A percentile compares a stretch with the other conserved stretches of the same genome.
Conservation (phyloP, 2,113 vertebrate genomes). For the Macquaria ambigua region DNA sequence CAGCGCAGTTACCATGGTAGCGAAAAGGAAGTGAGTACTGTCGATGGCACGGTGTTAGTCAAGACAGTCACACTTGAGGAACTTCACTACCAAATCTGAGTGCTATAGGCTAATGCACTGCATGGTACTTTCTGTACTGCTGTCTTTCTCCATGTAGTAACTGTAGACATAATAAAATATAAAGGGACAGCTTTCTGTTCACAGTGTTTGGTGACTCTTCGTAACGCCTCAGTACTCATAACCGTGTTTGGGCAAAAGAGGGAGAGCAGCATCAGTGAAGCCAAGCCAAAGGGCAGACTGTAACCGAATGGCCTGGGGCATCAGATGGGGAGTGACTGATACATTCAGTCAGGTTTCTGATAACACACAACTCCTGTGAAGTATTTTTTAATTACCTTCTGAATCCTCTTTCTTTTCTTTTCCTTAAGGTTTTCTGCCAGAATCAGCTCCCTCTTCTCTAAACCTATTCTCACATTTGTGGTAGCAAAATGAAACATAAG, state of each 20-base stretch:
- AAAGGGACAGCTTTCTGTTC: conserved; percentile 25
- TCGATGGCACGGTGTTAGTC: conserved; percentile 47
- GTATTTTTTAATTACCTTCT: neutral
- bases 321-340: conserved; percentile 14
- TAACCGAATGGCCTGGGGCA: conserved; percentile 36
- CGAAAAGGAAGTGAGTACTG: conserved; percentile 67
- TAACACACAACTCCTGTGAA: neutral
- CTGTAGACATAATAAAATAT: neutral
- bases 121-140: neutral
- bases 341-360: neutral
- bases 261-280: conserved; percentile 42
- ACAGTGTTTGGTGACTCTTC: conserved; percentile 48
- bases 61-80: conserved; percentile 44
- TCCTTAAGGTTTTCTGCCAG: neutral
- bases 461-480: no score
- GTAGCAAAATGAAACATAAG: no score
- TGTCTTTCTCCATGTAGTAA: neutral
- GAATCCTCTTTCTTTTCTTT: neutral
- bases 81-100: conserved; percentile 28
- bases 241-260: conserved; percentile 76
- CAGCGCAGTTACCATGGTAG: conserved; percentile 59
- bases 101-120: neutral
- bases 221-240: conserved; percentile 36
- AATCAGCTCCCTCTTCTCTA: neutral
- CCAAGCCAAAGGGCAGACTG: conserved; percentile 52